A percentile compares a stretch with the other conserved stretches of the same genome.
Evolutionary conservation across 2,797 vertebrate genomes (phyloP).

Genomic region (Takifugu rubripes): DNA sequence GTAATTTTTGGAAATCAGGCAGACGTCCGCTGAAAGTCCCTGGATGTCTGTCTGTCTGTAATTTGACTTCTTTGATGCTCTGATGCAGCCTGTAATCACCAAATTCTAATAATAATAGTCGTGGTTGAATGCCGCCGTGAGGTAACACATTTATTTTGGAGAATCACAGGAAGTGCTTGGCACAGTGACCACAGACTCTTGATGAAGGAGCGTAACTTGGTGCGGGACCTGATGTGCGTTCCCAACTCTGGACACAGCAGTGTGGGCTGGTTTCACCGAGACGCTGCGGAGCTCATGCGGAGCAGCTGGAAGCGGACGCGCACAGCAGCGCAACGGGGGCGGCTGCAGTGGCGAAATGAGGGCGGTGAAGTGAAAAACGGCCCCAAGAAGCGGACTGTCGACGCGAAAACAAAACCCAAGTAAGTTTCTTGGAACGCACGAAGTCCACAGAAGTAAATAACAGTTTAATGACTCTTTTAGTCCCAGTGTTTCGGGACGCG

Average conservation of each 20-base stretch:
- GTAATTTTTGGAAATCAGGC: too few species aligned
- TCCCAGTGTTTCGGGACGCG: background rate
- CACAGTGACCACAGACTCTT: too few species aligned
- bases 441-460: background rate
- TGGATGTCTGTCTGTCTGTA: background rate
- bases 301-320: constrained; percentile 14
- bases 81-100: too few species aligned
- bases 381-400: constrained; percentile 29
- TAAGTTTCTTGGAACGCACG: constrained; percentile 28
- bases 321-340: constrained; percentile 34
- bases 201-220: too few species aligned
- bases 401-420: constrained; percentile 48
- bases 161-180: constrained; percentile 5
- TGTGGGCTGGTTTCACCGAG: background rate
- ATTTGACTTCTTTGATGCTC: too few species aligned
- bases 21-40: too few species aligned
- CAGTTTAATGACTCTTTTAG: background rate
- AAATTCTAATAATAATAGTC: too few species aligned
- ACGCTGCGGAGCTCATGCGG: constrained; percentile 21
- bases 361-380: constrained; percentile 61
- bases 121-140: too few species aligned
- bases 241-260: constrained; percentile 20
- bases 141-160: constrained; percentile 27
- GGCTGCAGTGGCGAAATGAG: constrained; percentile 45
- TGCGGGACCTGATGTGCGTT: constrained; percentile 12